Evolutionary conservation across 2,888 invertebrate species (phyloP).

Genomic region (Nomada goodeniana): DNA sequence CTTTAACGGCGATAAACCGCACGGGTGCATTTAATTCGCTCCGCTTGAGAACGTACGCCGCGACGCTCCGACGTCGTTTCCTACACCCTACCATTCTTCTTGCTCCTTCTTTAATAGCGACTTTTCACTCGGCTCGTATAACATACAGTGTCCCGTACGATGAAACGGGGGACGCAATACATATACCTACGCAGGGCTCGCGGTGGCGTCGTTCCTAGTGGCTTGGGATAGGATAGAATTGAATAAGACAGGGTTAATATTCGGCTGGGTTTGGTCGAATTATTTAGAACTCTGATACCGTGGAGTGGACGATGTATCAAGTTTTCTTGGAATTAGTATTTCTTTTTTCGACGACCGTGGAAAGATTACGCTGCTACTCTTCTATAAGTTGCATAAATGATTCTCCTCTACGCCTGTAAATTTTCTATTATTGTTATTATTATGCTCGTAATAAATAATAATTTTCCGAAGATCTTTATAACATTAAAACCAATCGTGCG

Average conservation of each 20-base stretch:
- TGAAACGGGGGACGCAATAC: constrained; percentile 41
- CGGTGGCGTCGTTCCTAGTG: not conserved
- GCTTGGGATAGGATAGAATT: not conserved
- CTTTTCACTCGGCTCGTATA: constrained; percentile 71
- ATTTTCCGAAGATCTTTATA: no score
- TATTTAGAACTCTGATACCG: no score
- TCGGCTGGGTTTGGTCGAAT: no score
- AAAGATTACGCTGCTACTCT: no score
- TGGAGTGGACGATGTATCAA: no score
- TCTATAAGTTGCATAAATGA: no score
- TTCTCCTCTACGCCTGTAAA: no score
- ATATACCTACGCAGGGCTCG: not conserved
- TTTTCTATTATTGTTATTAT: no score
- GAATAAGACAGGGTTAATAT: not conserved
- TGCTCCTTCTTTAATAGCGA: constrained; percentile 68
- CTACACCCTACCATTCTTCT: constrained; percentile 35
- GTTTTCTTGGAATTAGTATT: not conserved
- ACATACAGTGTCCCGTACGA: constrained; percentile 60
- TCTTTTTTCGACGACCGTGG: no score
- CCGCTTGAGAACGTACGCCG: constrained; percentile 53
- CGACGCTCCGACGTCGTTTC: constrained; percentile 37
- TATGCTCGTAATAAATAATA: no score
- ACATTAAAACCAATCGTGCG: no score
- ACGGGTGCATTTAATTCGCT: constrained; percentile 63
- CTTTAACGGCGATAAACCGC: constrained; percentile 43